Evolutionary conservation across 1,140 invertebrate genomes (phyloP).

Genomic region (Halyomorpha halys): DNA sequence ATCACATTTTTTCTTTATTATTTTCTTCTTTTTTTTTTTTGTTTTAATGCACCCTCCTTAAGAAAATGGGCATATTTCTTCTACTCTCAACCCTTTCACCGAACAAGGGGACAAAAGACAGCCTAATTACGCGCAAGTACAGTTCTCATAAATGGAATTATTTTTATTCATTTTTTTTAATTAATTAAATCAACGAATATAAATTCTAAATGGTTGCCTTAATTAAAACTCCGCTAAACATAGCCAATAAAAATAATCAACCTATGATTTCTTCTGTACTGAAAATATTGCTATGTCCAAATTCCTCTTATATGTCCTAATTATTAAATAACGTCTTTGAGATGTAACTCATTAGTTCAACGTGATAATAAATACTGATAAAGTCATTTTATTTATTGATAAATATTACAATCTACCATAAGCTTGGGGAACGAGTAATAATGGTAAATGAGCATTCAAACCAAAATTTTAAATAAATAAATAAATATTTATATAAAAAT

Average conservation of each 20-base stretch:
- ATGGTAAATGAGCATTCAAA: too few relatives aligned
- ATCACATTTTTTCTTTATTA: conserved; percentile 16
- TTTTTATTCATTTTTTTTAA: conserved; percentile 8
- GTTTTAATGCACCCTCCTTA: conserved; percentile 7
- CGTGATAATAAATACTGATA: too few relatives aligned
- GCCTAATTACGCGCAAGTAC: conserved; percentile 18
- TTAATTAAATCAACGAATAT: conserved; percentile 1
- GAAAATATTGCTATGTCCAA: too few relatives aligned
- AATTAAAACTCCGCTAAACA: conserved; percentile 17
- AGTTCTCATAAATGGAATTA: conserved; percentile 21
- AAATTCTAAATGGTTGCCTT: conserved; percentile 6
- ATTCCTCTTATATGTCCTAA: too few relatives aligned
- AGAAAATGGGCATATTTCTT: conserved; percentile 19
- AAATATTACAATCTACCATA: too few relatives aligned
- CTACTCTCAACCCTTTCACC: conserved; percentile 19
- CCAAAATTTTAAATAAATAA: too few relatives aligned
- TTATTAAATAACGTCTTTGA: too few relatives aligned
- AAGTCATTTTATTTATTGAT: too few relatives aligned
- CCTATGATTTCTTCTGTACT: too few relatives aligned
- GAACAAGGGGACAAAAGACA: conserved; percentile 19
- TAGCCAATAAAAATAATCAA: conserved; percentile 2
- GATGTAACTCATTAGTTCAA: too few relatives aligned
- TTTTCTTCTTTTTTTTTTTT: conserved; percentile 20
- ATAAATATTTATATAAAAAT: too few relatives aligned
- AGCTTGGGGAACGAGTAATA: too few relatives aligned